Percentiles rank a stretch among this genome's conserved stretches.
Conservation (phyloP, 2,888 invertebrate genomes). For the Chouioia cunea region DNA sequence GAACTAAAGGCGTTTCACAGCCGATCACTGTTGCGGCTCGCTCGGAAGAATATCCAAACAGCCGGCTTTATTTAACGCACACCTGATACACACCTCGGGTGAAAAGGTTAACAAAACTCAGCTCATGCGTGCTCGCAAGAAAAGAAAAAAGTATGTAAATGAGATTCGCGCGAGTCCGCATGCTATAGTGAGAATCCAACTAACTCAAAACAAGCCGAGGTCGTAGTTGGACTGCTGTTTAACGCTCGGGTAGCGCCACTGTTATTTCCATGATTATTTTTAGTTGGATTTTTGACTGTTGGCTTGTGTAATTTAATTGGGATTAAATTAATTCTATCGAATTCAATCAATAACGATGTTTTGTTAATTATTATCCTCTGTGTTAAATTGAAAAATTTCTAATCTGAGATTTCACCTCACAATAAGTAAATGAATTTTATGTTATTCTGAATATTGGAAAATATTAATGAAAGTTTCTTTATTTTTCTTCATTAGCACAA, state of each 20-base stretch:
- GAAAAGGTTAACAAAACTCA: conserved; percentile 65
- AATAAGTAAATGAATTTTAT: too few species aligned
- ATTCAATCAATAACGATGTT: not conserved
- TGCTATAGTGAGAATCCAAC: conserved; percentile 47
- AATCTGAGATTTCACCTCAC: too few species aligned
- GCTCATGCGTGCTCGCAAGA: conserved; percentile 41
- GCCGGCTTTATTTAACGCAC: conserved; percentile 60
- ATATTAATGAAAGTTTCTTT: too few species aligned
- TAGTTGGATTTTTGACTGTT: too few species aligned
- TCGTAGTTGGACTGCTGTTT: too few species aligned
- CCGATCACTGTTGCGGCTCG: not conserved
- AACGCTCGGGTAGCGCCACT: too few species aligned
- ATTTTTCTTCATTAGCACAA: too few species aligned
- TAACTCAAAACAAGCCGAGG: conserved; percentile 43
- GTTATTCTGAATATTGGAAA: too few species aligned
- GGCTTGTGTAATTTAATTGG: too few species aligned
- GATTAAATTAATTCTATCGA: too few species aligned
- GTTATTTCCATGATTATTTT: too few species aligned
- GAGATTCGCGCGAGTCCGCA: conserved; percentile 49
- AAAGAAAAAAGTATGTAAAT: conserved; percentile 60
- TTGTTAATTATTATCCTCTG: not conserved
- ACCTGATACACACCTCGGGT: conserved; percentile 42
- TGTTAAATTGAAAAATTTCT: not conserved
- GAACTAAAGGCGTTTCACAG: conserved; percentile 1
- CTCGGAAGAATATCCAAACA: conserved; percentile 61